These are phyloP conservation scores for Hydroisotoma schaefferi DNA, from an alignment of 2,888 invertebrate species.

Conservation along the genomic window DNA sequence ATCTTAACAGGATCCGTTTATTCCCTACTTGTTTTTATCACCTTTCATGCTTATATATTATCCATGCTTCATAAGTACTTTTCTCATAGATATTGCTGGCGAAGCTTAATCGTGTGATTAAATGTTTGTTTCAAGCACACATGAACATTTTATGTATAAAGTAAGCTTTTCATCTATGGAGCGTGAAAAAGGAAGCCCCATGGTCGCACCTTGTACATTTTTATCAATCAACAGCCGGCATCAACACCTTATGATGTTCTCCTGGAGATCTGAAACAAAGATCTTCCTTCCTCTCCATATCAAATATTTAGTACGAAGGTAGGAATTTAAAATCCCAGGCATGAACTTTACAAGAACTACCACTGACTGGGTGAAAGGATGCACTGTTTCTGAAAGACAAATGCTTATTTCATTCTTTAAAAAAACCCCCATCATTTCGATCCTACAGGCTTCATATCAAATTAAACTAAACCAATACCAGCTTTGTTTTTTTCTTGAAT, in stretches of 20 bases:
- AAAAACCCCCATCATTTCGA: slow-evolving; percentile 1
- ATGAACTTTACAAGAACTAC: too few species aligned
- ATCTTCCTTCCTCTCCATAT: too few species aligned
- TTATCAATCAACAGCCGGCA: slow-evolving; percentile 29
- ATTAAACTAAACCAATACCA: slow-evolving; percentile 2
- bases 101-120: too few species aligned
- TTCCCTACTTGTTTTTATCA: too few species aligned
- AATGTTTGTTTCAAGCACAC: too few species aligned
- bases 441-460: background rate
- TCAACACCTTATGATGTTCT: slow-evolving; percentile 24
- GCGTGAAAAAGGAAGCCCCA: slow-evolving; percentile 12
- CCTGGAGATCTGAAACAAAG: slow-evolving; percentile 9
- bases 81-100: too few species aligned
- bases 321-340: background rate
- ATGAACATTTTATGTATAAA: too few species aligned
- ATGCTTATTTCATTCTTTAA: background rate
- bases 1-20: too few species aligned
- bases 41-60: too few species aligned
- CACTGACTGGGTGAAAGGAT: too few species aligned
- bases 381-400: background rate
- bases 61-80: too few species aligned
- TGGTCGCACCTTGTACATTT: background rate
- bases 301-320: background rate
- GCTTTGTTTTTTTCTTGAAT: background rate
- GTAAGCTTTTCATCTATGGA: too few species aligned